Conservation (phyloP, 2,888 invertebrate genomes). For the Drosophila demipolita region DNA sequence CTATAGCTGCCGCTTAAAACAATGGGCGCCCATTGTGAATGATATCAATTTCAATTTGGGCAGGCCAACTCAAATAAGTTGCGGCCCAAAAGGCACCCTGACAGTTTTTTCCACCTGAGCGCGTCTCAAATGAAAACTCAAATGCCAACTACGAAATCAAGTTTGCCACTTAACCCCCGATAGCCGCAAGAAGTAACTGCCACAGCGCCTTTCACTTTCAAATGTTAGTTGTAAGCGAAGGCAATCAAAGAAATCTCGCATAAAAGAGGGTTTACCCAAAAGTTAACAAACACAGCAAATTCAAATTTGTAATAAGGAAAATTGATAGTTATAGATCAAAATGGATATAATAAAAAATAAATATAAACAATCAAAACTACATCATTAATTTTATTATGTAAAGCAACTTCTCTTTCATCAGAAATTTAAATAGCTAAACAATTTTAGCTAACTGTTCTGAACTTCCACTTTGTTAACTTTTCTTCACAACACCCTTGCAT, state of each 20-base stretch:
- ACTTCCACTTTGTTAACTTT: not conserved
- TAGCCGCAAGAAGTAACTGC: constrained; percentile 57
- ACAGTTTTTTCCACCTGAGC: constrained; percentile 44
- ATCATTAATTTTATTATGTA: not conserved
- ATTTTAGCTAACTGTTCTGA: not conserved
- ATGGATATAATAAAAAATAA: not conserved
- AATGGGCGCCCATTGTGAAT: constrained; percentile 51
- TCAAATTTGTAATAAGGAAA: not conserved
- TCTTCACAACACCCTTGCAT: constrained; percentile 1
- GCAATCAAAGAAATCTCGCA: constrained; percentile 2
- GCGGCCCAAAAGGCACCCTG: constrained; percentile 24
- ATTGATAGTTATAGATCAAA: not conserved
- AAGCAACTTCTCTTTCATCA: not conserved
- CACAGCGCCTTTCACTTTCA: constrained; percentile 49
- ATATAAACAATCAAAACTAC: not conserved
- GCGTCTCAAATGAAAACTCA: constrained; percentile 68
- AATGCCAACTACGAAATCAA: constrained; percentile 43
- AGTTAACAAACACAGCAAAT: not conserved
- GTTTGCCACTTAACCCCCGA: constrained; percentile 43
- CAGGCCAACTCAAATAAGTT: constrained; percentile 39
- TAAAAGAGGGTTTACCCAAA: not conserved
- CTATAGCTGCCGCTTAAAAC: constrained; percentile 56
- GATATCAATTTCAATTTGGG: constrained; percentile 67
- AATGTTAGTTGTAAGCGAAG: constrained; percentile 19
- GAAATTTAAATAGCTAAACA: not conserved